These are phyloP conservation scores for Rosalia funebris DNA, from an alignment of 2,888 invertebrate genomes.

Conservation along the genomic window DNA sequence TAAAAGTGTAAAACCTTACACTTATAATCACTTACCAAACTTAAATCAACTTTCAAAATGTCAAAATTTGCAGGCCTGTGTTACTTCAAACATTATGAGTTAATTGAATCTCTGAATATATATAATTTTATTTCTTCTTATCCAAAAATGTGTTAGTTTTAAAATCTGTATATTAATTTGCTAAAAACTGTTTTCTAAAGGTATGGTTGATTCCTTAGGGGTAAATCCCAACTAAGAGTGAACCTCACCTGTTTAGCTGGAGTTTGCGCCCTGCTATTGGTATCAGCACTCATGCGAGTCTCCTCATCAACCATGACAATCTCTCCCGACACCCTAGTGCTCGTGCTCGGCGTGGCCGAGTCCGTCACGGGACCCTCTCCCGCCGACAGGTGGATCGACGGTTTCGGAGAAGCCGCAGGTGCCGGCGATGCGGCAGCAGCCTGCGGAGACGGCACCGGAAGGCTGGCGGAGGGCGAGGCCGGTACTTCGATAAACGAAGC, in stretches of 20 bases:
- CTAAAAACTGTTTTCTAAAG: too few relatives aligned
- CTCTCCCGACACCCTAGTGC: conserved; percentile 45
- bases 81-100: too few relatives aligned
- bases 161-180: too few relatives aligned
- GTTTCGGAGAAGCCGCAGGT: conserved; percentile 24
- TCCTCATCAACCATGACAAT: conserved; percentile 77
- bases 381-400: conserved; percentile 12
- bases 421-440: conserved; percentile 4
- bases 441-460: conserved; percentile 7
- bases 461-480: background rate
- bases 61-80: too few relatives aligned
- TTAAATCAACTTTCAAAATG: too few relatives aligned
- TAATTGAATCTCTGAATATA: too few relatives aligned
- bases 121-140: too few relatives aligned
- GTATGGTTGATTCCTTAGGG: too few relatives aligned
- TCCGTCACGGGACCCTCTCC: background rate
- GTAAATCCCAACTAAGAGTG: too few relatives aligned
- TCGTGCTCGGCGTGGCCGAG: conserved; percentile 13
- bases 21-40: too few relatives aligned
- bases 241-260: conserved; percentile 60
- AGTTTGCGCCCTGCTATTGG: conserved; percentile 59
- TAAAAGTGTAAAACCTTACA: too few relatives aligned
- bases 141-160: too few relatives aligned
- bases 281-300: conserved; percentile 80
- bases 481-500: background rate